phyloP scores from a whole-genome alignment of 2,888 invertebrate species.

The Pseudococcus jackbeardsleyi region DNA sequence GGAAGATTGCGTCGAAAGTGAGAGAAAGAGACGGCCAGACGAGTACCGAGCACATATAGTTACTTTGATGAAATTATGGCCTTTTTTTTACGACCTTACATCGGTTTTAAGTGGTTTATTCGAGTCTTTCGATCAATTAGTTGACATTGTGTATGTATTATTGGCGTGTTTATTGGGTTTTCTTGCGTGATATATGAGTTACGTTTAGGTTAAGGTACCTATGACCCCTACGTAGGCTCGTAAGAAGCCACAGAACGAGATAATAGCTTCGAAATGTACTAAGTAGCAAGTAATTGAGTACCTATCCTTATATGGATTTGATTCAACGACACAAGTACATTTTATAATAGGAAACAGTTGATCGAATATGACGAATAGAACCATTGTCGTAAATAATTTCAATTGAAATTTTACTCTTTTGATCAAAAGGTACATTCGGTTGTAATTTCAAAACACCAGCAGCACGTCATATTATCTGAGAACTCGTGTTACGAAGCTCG shows the following conservation, averaged over 20 bases:
- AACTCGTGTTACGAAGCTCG: not conserved
- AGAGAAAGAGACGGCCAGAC: not conserved
- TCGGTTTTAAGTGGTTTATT: not conserved
- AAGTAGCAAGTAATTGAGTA: not conserved
- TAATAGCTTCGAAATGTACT: not conserved
- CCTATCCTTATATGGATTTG: constrained; percentile 18
- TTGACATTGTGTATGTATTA: not conserved
- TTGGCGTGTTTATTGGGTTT: not conserved
- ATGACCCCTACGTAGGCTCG: not conserved
- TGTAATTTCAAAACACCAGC: not conserved
- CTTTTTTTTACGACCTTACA: constrained; percentile 23
- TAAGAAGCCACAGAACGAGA: not conserved
- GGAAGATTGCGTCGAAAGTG: not conserved
- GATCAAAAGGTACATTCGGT: not conserved
- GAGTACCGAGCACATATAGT: not conserved
- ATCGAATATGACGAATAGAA: not conserved
- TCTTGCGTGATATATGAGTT: not conserved
- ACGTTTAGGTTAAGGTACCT: not conserved
- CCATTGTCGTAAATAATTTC: constrained; percentile 7
- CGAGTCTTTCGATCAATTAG: constrained; percentile 20
- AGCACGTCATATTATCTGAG: not conserved
- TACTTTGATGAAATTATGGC: not conserved
- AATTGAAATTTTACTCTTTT: not conserved
- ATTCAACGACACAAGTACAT: not conserved
- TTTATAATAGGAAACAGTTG: not conserved